A percentile compares a stretch with the other conserved stretches of the same genome.
Evolutionary conservation across 1,140 invertebrate species (phyloP).

Genomic region (Samia ricini): DNA sequence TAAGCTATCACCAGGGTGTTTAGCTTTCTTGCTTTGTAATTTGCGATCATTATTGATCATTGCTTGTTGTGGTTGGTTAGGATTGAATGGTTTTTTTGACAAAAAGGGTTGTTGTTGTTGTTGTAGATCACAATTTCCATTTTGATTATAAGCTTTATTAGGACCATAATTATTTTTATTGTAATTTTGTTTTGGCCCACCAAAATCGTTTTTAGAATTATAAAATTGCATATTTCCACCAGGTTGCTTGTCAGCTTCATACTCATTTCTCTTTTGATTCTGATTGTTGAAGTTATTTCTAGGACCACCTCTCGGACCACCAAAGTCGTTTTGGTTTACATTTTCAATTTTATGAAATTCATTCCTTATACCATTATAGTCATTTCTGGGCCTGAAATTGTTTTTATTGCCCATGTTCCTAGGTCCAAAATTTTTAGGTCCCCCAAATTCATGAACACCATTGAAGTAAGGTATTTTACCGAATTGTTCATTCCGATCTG

Average conservation of each 20-base stretch:
- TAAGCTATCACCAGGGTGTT: conserved; percentile 87
- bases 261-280: conserved; percentile 58
- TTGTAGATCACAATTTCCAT: conserved; percentile 44
- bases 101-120: conserved; percentile 49
- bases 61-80: conserved; percentile 36
- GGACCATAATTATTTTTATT: conserved; percentile 60
- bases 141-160: conserved; percentile 54
- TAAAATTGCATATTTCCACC: conserved; percentile 73
- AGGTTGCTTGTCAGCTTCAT: conserved; percentile 64
- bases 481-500: conserved; percentile 80
- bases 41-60: conserved; percentile 75
- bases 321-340: conserved; percentile 68
- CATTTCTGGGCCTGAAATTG: conserved; percentile 70
- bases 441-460: conserved; percentile 71
- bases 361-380: conserved; percentile 76
- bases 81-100: conserved; percentile 57
- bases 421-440: conserved; percentile 74
- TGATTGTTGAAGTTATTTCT: conserved; percentile 79
- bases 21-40: conserved; percentile 81
- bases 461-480: conserved; percentile 77
- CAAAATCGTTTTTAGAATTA: conserved; percentile 70
- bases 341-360: conserved; percentile 75
- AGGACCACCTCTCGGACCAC: conserved; percentile 69
- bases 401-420: conserved; percentile 67
- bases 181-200: conserved; percentile 67